A percentile compares a stretch with the other conserved stretches of the same genome.
Conservation (phyloP, 2,888 invertebrate genomes). For the Torymus tubicola region DNA sequence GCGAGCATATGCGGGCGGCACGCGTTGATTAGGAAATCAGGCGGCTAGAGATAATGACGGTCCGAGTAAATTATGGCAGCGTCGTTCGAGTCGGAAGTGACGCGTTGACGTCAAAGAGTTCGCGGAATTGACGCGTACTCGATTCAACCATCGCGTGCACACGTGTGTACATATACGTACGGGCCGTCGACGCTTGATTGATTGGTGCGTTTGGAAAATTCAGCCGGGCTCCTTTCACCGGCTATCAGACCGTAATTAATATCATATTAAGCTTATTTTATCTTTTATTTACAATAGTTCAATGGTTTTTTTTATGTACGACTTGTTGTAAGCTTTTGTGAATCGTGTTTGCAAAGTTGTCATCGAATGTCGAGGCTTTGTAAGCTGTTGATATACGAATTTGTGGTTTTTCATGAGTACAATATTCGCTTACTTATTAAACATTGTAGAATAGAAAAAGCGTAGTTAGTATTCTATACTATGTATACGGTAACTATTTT, state of each 20-base stretch:
- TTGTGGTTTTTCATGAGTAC: no score
- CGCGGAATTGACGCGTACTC: slow-evolving; percentile 44
- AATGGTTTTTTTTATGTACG: no score
- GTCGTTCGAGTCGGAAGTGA: slow-evolving; percentile 40
- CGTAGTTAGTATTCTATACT: no score
- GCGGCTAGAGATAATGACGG: slow-evolving; percentile 36
- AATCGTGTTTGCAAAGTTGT: no score
- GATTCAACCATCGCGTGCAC: slow-evolving; percentile 30
- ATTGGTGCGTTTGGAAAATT: slow-evolving; percentile 34
- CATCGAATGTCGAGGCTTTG: no score
- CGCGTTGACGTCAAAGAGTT: slow-evolving; percentile 53
- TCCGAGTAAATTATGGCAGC: slow-evolving; percentile 38
- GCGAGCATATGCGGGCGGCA: slow-evolving; percentile 1
- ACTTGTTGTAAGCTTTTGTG: no score
- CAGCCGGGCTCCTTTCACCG: slow-evolving; percentile 1
- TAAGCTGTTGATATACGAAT: no score
- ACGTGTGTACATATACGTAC: background rate
- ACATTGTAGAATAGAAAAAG: no score
- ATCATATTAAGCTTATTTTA: no score
- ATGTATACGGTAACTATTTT: no score
- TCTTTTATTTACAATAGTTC: no score
- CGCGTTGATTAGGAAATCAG: slow-evolving; percentile 40
- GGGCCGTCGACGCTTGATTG: slow-evolving; percentile 12
- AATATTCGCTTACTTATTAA: no score
- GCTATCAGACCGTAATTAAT: slow-evolving; percentile 23